These are phyloP conservation scores for Phataginus tricuspis DNA, from an alignment of 2,797 vertebrate genomes.

Conservation along the genomic window DNA sequence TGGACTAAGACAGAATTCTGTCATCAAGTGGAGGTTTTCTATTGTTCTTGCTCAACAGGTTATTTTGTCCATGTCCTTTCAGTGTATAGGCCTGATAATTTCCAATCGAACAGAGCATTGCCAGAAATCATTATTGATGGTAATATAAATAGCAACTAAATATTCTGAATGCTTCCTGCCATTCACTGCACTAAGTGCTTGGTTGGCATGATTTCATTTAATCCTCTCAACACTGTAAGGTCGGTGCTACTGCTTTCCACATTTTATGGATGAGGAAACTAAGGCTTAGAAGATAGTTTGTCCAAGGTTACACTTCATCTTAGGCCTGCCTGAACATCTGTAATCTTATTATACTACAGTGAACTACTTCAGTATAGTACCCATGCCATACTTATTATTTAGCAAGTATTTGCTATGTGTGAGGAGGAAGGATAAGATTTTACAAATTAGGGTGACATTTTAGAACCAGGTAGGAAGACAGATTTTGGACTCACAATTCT, in stretches of 20 bases:
- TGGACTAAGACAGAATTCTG: neutral
- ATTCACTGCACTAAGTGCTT: neutral
- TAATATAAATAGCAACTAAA: neutral
- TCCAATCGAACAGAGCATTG: neutral
- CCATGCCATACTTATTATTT: neutral
- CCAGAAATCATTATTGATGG: neutral
- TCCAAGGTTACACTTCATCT: neutral
- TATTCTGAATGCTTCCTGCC: neutral
- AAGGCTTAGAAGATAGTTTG: constrained; percentile 6
- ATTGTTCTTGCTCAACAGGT: neutral
- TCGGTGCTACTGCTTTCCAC: neutral
- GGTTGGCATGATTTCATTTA: neutral
- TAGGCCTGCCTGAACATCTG: neutral
- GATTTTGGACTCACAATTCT: neutral
- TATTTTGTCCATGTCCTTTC: neutral
- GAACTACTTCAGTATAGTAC: neutral
- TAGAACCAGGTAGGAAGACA: neutral
- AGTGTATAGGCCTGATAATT: neutral
- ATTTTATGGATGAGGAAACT: constrained; percentile 13
- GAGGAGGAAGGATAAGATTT: neutral
- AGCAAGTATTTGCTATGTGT: neutral
- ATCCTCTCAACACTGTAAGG: neutral
- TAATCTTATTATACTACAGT: neutral
- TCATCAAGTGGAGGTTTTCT: neutral
- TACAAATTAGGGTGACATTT: neutral